Conservation (phyloP, 2,888 invertebrate species). For the Fragum fragum region DNA sequence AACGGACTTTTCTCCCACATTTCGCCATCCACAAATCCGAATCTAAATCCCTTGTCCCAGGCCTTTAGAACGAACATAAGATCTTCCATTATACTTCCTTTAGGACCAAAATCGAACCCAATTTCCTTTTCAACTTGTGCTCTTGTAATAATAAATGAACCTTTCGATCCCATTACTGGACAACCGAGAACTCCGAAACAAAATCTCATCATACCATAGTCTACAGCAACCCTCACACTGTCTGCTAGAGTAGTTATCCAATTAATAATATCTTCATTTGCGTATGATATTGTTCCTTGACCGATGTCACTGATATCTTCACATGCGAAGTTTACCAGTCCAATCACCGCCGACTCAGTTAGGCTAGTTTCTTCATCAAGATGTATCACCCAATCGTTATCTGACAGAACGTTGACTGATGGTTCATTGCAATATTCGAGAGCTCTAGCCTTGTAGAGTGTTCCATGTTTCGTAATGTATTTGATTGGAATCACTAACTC, state of each 20-base stretch:
- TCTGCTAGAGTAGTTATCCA: conserved; percentile 69
- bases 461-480: conserved; percentile 58
- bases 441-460: conserved; percentile 70
- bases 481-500: conserved; percentile 65
- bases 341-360: conserved; percentile 63
- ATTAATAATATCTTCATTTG: conserved; percentile 68
- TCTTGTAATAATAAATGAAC: conserved; percentile 67
- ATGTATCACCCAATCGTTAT: conserved; percentile 69
- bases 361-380: conserved; percentile 69
- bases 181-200: conserved; percentile 59
- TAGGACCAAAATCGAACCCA: conserved; percentile 71
- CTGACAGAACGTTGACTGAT: conserved; percentile 59
- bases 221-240: conserved; percentile 67
- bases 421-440: conserved; percentile 67
- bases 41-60: conserved; percentile 64
- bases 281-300: conserved; percentile 68
- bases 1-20: conserved; percentile 72
- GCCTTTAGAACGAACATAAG: conserved; percentile 68
- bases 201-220: conserved; percentile 68
- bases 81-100: conserved; percentile 69
- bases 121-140: conserved; percentile 64
- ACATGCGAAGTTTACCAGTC: conserved; percentile 66
- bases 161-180: conserved; percentile 69
- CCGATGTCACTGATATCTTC: conserved; percentile 64
- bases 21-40: conserved; percentile 68